Base-by-base conservation (phyloP, 2,797 vertebrate genomes). In the Triplophysa bombifrons region DNA sequence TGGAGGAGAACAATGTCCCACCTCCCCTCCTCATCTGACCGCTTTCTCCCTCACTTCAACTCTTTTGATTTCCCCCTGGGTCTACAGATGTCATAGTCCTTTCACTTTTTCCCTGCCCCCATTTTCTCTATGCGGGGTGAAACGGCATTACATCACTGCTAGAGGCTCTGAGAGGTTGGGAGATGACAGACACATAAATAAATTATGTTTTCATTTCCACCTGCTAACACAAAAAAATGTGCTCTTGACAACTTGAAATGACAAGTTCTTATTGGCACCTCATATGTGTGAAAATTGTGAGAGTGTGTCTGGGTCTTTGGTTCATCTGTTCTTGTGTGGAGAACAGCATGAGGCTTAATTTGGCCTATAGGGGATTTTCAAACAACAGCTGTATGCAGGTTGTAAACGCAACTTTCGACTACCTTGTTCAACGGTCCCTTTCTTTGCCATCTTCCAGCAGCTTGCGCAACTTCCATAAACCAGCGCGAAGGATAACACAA, bases 81-180 rank as follows among this genome's bases (percentile, higher is more conserved):
- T 88, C 87, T 93, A 91, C 91, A 93, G 92, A 94, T 93, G 91
- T 93, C 91, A 92, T 88, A 83, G 88, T 90, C 89, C 86, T 86
- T 84, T 88, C 87, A 64, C 82, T 84, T 50, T 82, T 80, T 83
- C 85, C 90, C 84, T 86, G 88, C 89, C 88, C 79, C 83, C 80
- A 88, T 88, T 51, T 41, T 84, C 79, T 86, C 87, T 85, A 89
- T 90, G 88, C 86, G 89, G 89, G 91, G 89, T 93, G 91, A 92
- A 89, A 90, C 89, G 82, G 85, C 84, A 88, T 92, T 92, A 90
- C 90, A 90, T 91, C 91, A 90, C 90, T 88, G 88, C 78, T 85
- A 81, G 79, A 84, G 69, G 34, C 13, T 41, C 27, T 68, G 83
- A 85, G 53, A 80, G 71, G 66, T 46, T 82, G 22, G 72, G 66